Conservation (phyloP, 92 coral and sea anemone genomes). For the Paramuricea clavata region DNA sequence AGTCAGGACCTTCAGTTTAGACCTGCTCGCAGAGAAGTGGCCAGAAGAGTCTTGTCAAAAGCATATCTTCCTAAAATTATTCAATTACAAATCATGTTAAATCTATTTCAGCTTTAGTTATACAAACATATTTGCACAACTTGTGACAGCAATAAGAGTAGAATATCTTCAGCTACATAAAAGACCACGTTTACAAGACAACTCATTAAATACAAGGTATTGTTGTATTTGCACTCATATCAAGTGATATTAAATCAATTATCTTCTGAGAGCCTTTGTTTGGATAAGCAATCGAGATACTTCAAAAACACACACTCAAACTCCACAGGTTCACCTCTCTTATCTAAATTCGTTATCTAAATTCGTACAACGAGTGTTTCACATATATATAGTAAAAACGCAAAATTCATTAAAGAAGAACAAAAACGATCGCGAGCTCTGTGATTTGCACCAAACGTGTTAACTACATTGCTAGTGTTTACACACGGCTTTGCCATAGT, state of each 20-base stretch:
- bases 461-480: slow-evolving; percentile 9
- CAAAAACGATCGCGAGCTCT: neutral
- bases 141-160: neutral
- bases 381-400: neutral
- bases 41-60: too few species aligned
- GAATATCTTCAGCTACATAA: neutral
- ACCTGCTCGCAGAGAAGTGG: too few species aligned
- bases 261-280: neutral
- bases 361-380: neutral
- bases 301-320: neutral
- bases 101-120: neutral
- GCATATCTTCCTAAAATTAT: too few species aligned
- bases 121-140: neutral
- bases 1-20: too few species aligned
- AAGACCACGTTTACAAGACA: neutral
- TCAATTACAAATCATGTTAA: neutral
- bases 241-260: slow-evolving; percentile 8
- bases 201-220: neutral
- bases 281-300: neutral
- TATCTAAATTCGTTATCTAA: neutral
- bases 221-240: slow-evolving; percentile 10
- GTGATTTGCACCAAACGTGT: neutral
- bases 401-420: neutral
- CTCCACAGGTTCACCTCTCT: neutral
- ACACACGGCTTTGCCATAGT: slow-evolving; percentile 22